Conservation (phyloP, 2,113 vertebrate genomes). For the Thalassarche chlororhynchos region DNA sequence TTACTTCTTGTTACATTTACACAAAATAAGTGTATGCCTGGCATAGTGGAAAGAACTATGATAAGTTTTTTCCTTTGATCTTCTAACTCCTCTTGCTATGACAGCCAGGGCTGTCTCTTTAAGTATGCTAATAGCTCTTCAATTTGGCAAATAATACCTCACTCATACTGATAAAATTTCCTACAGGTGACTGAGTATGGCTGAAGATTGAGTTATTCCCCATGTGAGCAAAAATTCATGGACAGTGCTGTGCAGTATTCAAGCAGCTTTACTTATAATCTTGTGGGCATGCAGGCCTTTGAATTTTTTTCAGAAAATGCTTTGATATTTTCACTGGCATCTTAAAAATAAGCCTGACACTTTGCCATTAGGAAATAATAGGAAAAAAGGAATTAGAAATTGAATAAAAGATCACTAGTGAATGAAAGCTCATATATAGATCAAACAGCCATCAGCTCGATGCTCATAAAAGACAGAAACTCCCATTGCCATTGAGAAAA, state of each 20-base stretch:
- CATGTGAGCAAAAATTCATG: background rate
- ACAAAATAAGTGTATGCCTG: background rate
- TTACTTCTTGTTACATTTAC: background rate
- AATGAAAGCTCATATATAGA: background rate
- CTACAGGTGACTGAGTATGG: background rate
- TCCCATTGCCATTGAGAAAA: background rate
- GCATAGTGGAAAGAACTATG: background rate
- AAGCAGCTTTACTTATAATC: conserved; percentile 6
- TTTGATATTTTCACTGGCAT: conserved; percentile 44
- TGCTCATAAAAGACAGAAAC: background rate
- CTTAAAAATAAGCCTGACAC: conserved; percentile 33
- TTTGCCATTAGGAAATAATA: background rate
- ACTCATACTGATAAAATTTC: background rate
- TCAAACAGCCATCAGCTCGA: background rate
- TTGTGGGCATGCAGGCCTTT: background rate
- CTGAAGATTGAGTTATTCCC: background rate
- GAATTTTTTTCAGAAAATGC: background rate
- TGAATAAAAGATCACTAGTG: background rate
- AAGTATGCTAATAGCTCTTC: background rate
- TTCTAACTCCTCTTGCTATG: background rate
- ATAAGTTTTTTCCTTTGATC: background rate
- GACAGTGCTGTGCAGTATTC: background rate
- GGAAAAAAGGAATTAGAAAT: conserved; percentile 2
- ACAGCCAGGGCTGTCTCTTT: background rate
- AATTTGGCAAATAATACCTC: background rate